These are phyloP conservation scores for Epizoanthus fatuus DNA, from an alignment of 92 coral and sea anemone genomes.

Conservation along the genomic window DNA sequence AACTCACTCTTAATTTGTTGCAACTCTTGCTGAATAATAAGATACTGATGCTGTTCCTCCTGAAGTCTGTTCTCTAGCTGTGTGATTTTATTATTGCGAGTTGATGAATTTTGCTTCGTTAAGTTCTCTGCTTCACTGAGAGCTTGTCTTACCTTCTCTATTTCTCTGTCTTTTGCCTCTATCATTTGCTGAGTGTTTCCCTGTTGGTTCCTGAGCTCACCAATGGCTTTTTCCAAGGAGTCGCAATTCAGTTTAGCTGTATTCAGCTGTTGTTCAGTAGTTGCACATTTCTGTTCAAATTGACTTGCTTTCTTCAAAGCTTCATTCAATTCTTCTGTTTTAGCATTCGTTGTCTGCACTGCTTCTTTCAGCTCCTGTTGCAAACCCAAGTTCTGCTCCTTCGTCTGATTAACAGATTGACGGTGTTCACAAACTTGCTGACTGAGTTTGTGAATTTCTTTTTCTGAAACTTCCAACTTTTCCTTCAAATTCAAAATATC, in stretches of 20 bases:
- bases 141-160: constrained; percentile 62
- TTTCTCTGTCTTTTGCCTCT: constrained; percentile 66
- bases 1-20: constrained; percentile 59
- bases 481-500: constrained; percentile 45
- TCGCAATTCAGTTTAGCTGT: constrained; percentile 33
- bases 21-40: constrained; percentile 53
- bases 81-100: constrained; percentile 42
- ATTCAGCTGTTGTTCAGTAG: constrained; percentile 60
- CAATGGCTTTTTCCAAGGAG: constrained; percentile 52
- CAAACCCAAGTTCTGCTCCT: constrained; percentile 36
- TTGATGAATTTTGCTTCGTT: constrained; percentile 56
- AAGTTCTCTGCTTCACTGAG: constrained; percentile 60
- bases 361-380: constrained; percentile 61
- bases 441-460: constrained; percentile 36
- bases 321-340: constrained; percentile 49
- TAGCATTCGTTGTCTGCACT: constrained; percentile 30
- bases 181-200: constrained; percentile 70
- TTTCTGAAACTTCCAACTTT: constrained; percentile 61
- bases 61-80: constrained; percentile 61
- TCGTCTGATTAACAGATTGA: constrained; percentile 41
- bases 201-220: constrained; percentile 60
- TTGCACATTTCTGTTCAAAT: constrained; percentile 50
- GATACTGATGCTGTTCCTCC: constrained; percentile 62
- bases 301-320: constrained; percentile 31
- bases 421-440: constrained; percentile 46